These are phyloP conservation scores for Eilema caniola DNA, from an alignment of 2,888 invertebrate species.

Conservation along the genomic window DNA sequence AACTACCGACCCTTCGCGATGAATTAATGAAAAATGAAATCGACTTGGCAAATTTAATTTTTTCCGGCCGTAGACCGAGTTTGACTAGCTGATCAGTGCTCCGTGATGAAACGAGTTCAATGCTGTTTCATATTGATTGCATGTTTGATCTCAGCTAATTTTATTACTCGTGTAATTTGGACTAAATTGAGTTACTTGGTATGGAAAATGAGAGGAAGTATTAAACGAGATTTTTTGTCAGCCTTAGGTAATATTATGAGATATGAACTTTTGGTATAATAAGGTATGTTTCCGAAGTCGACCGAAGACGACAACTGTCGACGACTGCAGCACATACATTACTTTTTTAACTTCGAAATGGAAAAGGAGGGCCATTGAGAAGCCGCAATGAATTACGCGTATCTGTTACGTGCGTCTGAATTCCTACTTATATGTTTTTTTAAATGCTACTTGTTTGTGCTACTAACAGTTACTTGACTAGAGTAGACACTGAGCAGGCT, in stretches of 20 bases:
- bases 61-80: constrained; percentile 64
- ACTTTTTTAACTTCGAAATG: too few relatives aligned
- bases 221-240: constrained; percentile 3
- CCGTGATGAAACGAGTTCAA: constrained; percentile 57
- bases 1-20: constrained; percentile 68
- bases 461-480: too few relatives aligned
- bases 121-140: constrained; percentile 67
- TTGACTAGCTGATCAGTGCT: constrained; percentile 64
- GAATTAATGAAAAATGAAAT: constrained; percentile 85
- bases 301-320: too few relatives aligned
- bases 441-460: too few relatives aligned
- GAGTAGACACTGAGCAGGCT: too few relatives aligned
- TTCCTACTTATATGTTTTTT: too few relatives aligned
- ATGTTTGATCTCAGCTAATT: constrained; percentile 51
- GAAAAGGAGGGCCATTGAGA: too few relatives aligned
- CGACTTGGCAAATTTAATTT: constrained; percentile 84
- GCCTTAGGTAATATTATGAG: background rate
- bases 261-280: background rate
- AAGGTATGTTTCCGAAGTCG: too few relatives aligned
- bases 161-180: constrained; percentile 46
- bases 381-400: too few relatives aligned
- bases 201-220: constrained; percentile 20
- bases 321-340: too few relatives aligned
- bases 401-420: too few relatives aligned
- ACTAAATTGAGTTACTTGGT: constrained; percentile 30